Evolutionary conservation across 1,140 invertebrate genomes (phyloP), one percentile per base, ranked within the genome.

Genomic region (Anagrus nilaparvatae): DNA sequence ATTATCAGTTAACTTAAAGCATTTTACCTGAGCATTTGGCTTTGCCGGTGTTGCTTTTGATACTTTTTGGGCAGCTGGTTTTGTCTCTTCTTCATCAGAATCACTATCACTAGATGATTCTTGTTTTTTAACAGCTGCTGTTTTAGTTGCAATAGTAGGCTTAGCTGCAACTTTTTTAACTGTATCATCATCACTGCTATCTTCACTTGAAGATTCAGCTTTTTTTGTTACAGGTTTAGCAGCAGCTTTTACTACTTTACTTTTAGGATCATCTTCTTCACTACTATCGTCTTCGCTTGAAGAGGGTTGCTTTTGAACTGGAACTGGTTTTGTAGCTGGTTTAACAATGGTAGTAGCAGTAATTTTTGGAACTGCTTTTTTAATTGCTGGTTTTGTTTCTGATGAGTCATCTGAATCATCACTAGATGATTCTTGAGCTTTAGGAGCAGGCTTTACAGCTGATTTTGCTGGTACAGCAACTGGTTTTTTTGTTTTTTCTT

Each of bases 211-310:
- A 13, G 52, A 55, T 43, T 57, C 47, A n/a, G 34, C 13, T 39
- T 30, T 46, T 25, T 44, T 48, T n/a, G 20, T 8, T 9, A 31
- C 12, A 25, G 31, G 20, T 37, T 54, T 59, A 0, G 17, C 23
- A 5, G 33, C n/a, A 9, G 21, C 40, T 14, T 33, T 24, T 18
- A 18, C 16, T 19, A 25, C 1, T 37, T 13, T 14, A 10, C 35
- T n/a, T n/a, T 12, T 16, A 20, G 48, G 34, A 37, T 32, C 58
- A 49, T 51, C 60, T 49, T 43, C 59, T 52, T 47, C 60, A 42
- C 49, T 31, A 16, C 49, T 58, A 37, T 63, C 56, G 41, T 49
- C 49, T 17, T 54, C 52, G 5, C 58, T 60, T 19, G 60, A 61
- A 19, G 56, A 57, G 48, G 7, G 34, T 27, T 14, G 27, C 8